These are phyloP conservation scores for Empis stercorea DNA, from an alignment of 2,888 invertebrate species.

Conservation along the genomic window DNA sequence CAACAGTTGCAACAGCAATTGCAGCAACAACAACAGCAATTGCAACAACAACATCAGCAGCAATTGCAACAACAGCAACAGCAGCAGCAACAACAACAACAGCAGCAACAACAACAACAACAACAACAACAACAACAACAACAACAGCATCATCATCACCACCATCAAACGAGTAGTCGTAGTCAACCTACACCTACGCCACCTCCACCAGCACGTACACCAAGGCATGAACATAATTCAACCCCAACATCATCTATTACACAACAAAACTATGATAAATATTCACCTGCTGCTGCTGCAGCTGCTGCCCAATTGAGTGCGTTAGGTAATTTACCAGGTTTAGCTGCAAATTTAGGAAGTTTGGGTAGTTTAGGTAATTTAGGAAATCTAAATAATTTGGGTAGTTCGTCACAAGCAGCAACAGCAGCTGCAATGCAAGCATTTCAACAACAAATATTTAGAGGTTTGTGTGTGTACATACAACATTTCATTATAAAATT, in stretches of 20 bases:
- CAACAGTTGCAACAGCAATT: constrained; percentile 2
- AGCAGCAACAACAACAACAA: constrained; percentile 19
- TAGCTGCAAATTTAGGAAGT: constrained; percentile 23
- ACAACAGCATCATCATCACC: constrained; percentile 21
- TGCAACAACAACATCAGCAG: constrained; percentile 17
- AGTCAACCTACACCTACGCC: constrained; percentile 21
- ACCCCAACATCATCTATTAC: constrained; percentile 26
- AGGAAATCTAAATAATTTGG: constrained; percentile 28
- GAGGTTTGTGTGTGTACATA: constrained; percentile 46
- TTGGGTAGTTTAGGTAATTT: constrained; percentile 23
- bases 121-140: constrained; percentile 19
- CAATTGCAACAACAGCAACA: constrained; percentile 22
- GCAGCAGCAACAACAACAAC: constrained; percentile 20
- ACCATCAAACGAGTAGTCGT: constrained; percentile 31
- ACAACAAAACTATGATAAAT: constrained; percentile 27
- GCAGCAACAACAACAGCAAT: constrained; percentile 15
- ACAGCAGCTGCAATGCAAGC: constrained; percentile 69
- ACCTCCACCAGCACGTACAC: constrained; percentile 23
- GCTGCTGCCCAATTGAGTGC: constrained; percentile 33
- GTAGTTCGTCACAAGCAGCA: constrained; percentile 32
- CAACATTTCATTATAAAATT: constrained; percentile 5
- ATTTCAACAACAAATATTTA: constrained; percentile 67
- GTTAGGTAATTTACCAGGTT: constrained; percentile 28
- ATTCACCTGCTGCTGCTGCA: constrained; percentile 42
- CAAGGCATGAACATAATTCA: constrained; percentile 16